Conservation (phyloP, 1,140 invertebrate species). For the Trichogramma pretiosum region DNA sequence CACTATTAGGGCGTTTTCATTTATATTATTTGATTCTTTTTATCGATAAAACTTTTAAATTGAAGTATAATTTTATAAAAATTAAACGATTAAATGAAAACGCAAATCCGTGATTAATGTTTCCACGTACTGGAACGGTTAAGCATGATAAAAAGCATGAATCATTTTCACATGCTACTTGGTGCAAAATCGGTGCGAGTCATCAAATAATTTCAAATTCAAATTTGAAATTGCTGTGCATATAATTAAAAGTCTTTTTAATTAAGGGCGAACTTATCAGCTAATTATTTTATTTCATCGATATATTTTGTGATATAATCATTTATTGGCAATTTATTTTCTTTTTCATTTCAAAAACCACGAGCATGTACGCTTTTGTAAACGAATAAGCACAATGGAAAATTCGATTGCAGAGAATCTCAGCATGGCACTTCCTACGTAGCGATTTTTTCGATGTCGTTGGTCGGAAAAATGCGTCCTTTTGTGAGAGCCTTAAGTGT, state of each 20-base stretch:
- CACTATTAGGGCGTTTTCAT: background rate
- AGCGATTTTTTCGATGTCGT: too few species aligned
- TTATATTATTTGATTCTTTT: constrained; percentile 5
- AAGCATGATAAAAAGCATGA: too few species aligned
- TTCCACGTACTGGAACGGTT: too few species aligned
- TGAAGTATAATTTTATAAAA: too few species aligned
- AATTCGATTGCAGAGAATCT: constrained; percentile 30
- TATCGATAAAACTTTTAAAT: too few species aligned
- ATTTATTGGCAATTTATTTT: constrained; percentile 1
- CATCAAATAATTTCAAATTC: constrained; percentile 1
- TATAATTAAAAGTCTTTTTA: too few species aligned
- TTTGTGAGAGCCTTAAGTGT: constrained; percentile 44
- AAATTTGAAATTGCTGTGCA: too few species aligned
- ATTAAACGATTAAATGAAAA: too few species aligned
- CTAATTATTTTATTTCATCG: constrained; percentile 2
- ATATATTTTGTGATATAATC: constrained; percentile 1
- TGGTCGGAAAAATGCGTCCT: constrained; percentile 25
- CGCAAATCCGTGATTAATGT: too few species aligned
- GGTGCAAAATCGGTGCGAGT: constrained; percentile 39
- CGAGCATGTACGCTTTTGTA: too few species aligned
- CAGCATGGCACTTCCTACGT: constrained; percentile 36
- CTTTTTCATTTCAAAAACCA: background rate
- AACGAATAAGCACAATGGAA: too few species aligned
- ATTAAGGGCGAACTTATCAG: too few species aligned
- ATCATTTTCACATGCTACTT: constrained; percentile 35